Conservation (phyloP, 2,888 invertebrate genomes). For the Mechanitis mazaeus region DNA sequence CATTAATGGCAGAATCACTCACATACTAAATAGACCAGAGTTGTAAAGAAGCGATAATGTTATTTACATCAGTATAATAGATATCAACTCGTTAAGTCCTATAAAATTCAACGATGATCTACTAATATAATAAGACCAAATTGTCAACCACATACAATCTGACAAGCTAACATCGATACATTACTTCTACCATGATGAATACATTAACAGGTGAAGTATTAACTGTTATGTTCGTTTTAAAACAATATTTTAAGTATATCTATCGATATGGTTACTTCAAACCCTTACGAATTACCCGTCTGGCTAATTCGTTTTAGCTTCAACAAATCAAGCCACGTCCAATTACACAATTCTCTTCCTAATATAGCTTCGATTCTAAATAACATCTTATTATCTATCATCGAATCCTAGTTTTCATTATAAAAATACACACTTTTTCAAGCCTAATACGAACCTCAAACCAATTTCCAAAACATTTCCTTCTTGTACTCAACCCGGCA, state of each 20-base stretch:
- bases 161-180: conserved; percentile 72
- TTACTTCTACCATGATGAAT: conserved; percentile 68
- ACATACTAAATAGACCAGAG: conserved; percentile 29
- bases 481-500: conserved; percentile 57
- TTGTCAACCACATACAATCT: conserved; percentile 61
- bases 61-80: conserved; percentile 53
- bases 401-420: conserved; percentile 60
- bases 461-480: conserved; percentile 41
- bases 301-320: conserved; percentile 51
- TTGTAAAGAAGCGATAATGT: conserved; percentile 51
- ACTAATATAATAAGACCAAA: conserved; percentile 59
- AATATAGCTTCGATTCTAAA: conserved; percentile 53
- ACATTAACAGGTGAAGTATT: conserved; percentile 72
- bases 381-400: conserved; percentile 61
- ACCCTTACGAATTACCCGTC: conserved; percentile 52
- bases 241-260: conserved; percentile 58
- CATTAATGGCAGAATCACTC: conserved; percentile 23
- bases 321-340: conserved; percentile 44
- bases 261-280: conserved; percentile 71
- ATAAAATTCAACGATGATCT: conserved; percentile 64
- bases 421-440: conserved; percentile 69
- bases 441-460: conserved; percentile 39
- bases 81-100: conserved; percentile 45
- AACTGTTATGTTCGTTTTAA: conserved; percentile 62
- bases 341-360: conserved; percentile 39